Percentiles rank a stretch among this genome's conserved stretches.
These are phyloP conservation scores for Pseudorasbora parva DNA, from an alignment of 2,113 vertebrate species.

Conservation along the genomic window DNA sequence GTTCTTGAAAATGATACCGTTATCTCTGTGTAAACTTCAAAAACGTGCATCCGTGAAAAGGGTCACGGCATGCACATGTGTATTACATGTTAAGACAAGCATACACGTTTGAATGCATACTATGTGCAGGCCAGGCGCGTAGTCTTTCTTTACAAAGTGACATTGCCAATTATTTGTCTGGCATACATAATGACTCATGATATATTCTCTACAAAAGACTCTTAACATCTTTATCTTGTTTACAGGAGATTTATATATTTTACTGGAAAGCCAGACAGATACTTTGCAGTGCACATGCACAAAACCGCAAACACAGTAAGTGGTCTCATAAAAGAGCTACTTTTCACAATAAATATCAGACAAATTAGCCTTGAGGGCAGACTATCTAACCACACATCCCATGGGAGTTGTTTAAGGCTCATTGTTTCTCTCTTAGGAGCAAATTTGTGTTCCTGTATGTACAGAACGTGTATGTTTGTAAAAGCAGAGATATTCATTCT, in stretches of 20 bases:
- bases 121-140: too few species aligned
- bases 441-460: neutral
- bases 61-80: too few species aligned
- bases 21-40: too few species aligned
- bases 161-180: too few species aligned
- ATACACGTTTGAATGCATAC: too few species aligned
- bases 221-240: neutral
- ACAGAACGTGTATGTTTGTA: conserved; percentile 24
- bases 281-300: neutral
- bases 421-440: conserved; percentile 5
- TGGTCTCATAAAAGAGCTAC: neutral
- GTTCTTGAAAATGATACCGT: too few species aligned
- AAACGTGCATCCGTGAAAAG: too few species aligned
- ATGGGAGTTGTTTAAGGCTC: conserved; percentile 17
- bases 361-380: conserved; percentile 26
- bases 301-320: conserved; percentile 11
- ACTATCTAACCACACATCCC: conserved; percentile 10
- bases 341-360: conserved; percentile 9
- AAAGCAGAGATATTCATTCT: conserved; percentile 17
- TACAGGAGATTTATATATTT: conserved; percentile 3
- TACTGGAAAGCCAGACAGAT: neutral
- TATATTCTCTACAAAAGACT: neutral
- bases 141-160: too few species aligned
- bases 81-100: too few species aligned
- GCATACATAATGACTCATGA: neutral